Base-by-base conservation (phyloP, 2,888 invertebrate genomes). In the Stenchaetothrips biformis region DNA sequence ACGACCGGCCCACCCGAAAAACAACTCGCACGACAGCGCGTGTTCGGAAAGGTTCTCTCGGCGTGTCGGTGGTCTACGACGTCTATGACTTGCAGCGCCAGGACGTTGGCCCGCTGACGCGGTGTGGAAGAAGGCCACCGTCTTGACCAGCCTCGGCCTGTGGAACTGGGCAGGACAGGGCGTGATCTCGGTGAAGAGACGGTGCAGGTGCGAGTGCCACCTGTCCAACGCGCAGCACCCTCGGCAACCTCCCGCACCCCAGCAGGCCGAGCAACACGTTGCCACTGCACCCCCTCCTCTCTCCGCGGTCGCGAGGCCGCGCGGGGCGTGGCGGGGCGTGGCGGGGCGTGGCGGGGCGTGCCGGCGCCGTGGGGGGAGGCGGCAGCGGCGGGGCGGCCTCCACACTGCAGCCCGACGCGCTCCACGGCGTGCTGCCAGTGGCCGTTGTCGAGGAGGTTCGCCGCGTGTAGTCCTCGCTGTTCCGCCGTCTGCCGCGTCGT, bases 331-430 rank as follows among this genome's bases (percentile, higher is more conserved):
- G 67, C 67, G 67, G 18, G n/a, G 67, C 67, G 67, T 2, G n/a
- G 67, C 67, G 67, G 18, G n/a, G 67, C 67, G 67, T 2, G n/a
- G 67, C 67, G 67, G n/a, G n/a, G 67, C 67, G 6, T 18, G 67
- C 53, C 53, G 67, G 6, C n/a, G 67, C 53, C 53, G 67, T 67
- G 67, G 67, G 62, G 62, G 16, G 62, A n/a, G 62, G 62, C 87
- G 81, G 87, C 87, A 81, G 87, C 87, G 48, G 87, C 87, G 80
- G 87, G 67, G 18, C 18, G 67, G 67, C n/a, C 9, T 9, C 67
- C n/a, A 21, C 21, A 18, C n/a, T 18, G 67, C 67, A 8, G 67
- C 67, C 67, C 37, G 37, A 37, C 37, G 37, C 37, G 21, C 67
- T 67, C 18, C n/a, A 7, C 62, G 67, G 7, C n/a, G 67, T n/a